Evolutionary conservation across 1,140 invertebrate genomes (phyloP), one percentile per base, ranked within the genome.

Genomic region (Heliconius eleuchia): DNA sequence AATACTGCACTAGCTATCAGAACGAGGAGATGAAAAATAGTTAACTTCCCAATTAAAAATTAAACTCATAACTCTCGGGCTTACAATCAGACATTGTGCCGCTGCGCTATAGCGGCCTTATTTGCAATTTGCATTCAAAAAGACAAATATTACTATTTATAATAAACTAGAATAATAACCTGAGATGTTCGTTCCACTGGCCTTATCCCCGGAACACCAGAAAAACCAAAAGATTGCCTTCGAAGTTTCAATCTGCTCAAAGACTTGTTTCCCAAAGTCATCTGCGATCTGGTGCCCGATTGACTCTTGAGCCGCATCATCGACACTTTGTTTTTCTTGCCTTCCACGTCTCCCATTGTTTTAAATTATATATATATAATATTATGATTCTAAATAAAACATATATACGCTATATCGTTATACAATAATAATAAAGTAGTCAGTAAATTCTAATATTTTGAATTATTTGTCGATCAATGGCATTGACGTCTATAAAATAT

Each of bases 191-290:
- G 85, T 27, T 90, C 91, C 18, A 88, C 80, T 7, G 88, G 86
- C 76, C 86, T 83, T 30, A 92, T 89, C 2, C 91, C 92, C n/a
- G 87, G 84, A 2, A 92, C 88, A 16, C 88, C 84, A 37, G 80
- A 8, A 73, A 92, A 94, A 1, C 91, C 92, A 75, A 83, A 94
- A 0, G 91, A 92, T 3, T 77, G 78, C 76, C 80, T 85, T 30
- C 92, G 80, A 18, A 94, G 73, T 78, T 79, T 90, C 72, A 92
- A 52, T 23, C 91, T 85, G 39, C 92, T 94, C 30, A 89, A 81
- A 0, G 88, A 89, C 60, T 86, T 91, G 0, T 52, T 75, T 4
- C 80, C 80, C 8, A 89, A 71, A 4, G 74, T 79, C 39, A 78
- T 76, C n/a, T 82, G 79, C 0, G 87, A 88, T n/a, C 82, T 82